Evolutionary conservation across 2,113 vertebrate species (phyloP), one percentile per base, ranked within the genome.

Genomic region (Miniopterus natalensis): DNA sequence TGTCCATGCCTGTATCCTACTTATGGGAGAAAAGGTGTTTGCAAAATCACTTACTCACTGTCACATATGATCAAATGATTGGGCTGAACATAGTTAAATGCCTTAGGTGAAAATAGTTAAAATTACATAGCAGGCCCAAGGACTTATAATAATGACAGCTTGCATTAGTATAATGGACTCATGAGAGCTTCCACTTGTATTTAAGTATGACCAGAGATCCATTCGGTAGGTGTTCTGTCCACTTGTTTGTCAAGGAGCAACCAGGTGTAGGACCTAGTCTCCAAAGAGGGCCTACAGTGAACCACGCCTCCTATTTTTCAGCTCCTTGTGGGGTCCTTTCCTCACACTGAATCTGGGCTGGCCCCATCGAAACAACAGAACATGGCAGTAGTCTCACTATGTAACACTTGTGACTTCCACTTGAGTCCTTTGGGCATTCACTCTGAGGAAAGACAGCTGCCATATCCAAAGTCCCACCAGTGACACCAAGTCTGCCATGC

Each of bases 81-180:
- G 66, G 31, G 21, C 3, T 88, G 73, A 85, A 96, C 86, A 63
- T 25, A 90, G 45, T 81, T 53, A 85, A 96, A 84, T 49, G 27
- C 61, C 40, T 90, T 80, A 80, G 87, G 88, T 63, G 68, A 90
- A 84, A 97, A 90, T 20, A 81, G 84, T 61, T 84, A 51, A 95
- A 97, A 96, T 95, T 92, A 47, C 18, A 87, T 42, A 93, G 90
- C 36, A 77, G 40, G 75, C 42, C 55, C 47, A 21, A 88, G 55
- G 61, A 74, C 66, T 95, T 88, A 36, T 4, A 77, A 88, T 96
- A 94, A 93, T 80, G 92, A 81, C 55, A 90, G 11, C 80, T 95
- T 92, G 45, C 27, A 74, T 93, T 85, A 90, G 36, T 90, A 1
- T 92, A 92, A 97, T 95, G 84, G 65, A 92, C 36, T 84, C 47